Base-by-base conservation (phyloP, 2,113 vertebrate species). In the Seriola aureovittata region DNA sequence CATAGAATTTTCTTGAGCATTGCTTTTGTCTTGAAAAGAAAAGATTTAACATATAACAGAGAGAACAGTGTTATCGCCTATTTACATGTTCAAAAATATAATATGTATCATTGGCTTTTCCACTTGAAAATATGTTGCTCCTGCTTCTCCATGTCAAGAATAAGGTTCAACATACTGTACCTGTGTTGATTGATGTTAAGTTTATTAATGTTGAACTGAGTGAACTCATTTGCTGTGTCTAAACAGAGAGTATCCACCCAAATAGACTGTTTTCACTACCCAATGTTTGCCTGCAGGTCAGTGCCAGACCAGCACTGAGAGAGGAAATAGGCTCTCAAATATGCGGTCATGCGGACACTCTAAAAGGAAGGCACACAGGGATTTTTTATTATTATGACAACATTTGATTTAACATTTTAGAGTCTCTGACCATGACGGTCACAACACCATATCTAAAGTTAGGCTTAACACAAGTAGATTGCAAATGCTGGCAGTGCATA, bases 221-320 rank as follows among this genome's bases (percentile, higher is more conserved):
- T 88, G 80, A 92, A 89, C 85, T 90, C 93, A 85, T 95, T 92
- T 93, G 88, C 79, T 81, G 75, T 91, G 84, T 89, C 89, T 93
- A 91, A 90, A 92, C 81, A 90, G 85, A 77, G 85, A 84, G 87
- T 88, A 81, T 94, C 82, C 81, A 71, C 94, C 87, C 91, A 94
- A 84, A 88, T 92, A 95, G 85, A 90, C 91, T 90, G 89, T 92
- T 93, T 88, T 94, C 88, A 91, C 72, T 75, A 85, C 79, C 91
- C 93, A 88, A 88, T 95, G 93, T 91, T 95, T 92, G 92, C 89
- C 72, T 88, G 78, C 60, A 75, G 70, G 68, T 0, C 54, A 72
- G 8, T 90, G 92, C 93, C 94, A 96, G 95, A 91, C 94, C 94
- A 94, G 84, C 86, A 94, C 78, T 62, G 84, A 89, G 91, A 93